These are phyloP conservation scores for Bombylius major DNA, from an alignment of 2,888 invertebrate genomes.

Conservation along the genomic window DNA sequence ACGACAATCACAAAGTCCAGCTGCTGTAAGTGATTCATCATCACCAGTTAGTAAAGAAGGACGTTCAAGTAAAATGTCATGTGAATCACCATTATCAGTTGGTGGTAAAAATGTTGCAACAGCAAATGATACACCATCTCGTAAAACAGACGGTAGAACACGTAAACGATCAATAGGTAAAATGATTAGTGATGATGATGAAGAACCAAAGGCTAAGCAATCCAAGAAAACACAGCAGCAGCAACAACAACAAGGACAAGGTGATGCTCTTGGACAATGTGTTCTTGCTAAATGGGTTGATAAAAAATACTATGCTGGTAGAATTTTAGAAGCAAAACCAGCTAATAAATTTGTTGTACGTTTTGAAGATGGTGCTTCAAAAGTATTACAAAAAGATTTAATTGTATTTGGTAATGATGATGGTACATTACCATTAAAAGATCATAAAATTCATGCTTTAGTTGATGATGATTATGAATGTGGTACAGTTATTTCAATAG, in stretches of 20 bases:
- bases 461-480: constrained; percentile 44
- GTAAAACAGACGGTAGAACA: background rate
- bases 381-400: constrained; percentile 46
- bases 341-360: constrained; percentile 47
- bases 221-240: constrained; percentile 7
- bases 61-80: background rate
- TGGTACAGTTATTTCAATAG: constrained; percentile 37
- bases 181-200: constrained; percentile 14
- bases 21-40: background rate
- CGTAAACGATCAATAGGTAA: constrained; percentile 12
- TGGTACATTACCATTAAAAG: constrained; percentile 38
- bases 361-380: constrained; percentile 50
- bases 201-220: constrained; percentile 15
- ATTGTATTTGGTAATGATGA: constrained; percentile 45
- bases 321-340: constrained; percentile 43
- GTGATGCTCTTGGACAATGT: constrained; percentile 20
- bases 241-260: constrained; percentile 4
- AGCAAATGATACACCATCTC: background rate
- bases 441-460: constrained; percentile 43
- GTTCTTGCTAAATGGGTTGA: constrained; percentile 58
- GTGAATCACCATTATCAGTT: background rate
- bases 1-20: constrained; percentile 10
- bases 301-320: constrained; percentile 53
- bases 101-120: background rate
- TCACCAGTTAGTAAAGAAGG: constrained; percentile 1